Conservation (phyloP, 2,113 vertebrate genomes). For the Bombycilla garrulus region DNA sequence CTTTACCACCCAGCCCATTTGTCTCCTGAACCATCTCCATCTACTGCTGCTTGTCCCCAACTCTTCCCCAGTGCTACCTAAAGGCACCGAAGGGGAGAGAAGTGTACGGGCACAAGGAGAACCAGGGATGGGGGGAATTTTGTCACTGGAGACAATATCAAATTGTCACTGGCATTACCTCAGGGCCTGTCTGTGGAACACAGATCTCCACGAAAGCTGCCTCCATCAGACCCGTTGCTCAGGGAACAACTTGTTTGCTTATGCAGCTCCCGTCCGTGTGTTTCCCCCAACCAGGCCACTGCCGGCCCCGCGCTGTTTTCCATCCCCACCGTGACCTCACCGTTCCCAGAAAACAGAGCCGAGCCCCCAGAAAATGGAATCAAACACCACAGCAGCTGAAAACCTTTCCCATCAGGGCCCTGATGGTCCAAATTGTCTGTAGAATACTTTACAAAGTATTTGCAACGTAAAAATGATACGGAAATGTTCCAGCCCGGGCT, state of each 20-base stretch:
- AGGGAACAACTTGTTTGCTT: slow-evolving; percentile 38
- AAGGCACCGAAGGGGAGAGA: neutral
- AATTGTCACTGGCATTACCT: neutral
- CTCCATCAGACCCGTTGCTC: neutral
- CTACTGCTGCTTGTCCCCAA: neutral
- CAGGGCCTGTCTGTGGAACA: neutral
- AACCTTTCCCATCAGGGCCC: neutral
- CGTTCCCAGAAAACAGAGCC: neutral
- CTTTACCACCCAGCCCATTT: neutral
- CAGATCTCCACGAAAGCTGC: neutral
- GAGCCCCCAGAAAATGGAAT: neutral
- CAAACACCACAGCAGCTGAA: neutral
- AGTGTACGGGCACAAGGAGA: neutral
- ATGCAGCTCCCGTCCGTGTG: neutral
- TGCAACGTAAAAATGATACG: rapidly evolving
- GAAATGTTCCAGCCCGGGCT: neutral
- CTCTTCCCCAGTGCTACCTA: neutral
- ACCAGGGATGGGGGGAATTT: rapidly evolving
- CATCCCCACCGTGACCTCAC: neutral
- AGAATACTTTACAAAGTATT: neutral
- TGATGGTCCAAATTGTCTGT: rapidly evolving
- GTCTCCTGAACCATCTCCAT: neutral
- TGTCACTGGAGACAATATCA: neutral
- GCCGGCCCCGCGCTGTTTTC: neutral
- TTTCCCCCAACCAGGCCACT: neutral